Evolutionary conservation across 1,140 invertebrate species (phyloP), one percentile per base, ranked within the genome.

Genomic region (Camponotus pennsylvanicus): DNA sequence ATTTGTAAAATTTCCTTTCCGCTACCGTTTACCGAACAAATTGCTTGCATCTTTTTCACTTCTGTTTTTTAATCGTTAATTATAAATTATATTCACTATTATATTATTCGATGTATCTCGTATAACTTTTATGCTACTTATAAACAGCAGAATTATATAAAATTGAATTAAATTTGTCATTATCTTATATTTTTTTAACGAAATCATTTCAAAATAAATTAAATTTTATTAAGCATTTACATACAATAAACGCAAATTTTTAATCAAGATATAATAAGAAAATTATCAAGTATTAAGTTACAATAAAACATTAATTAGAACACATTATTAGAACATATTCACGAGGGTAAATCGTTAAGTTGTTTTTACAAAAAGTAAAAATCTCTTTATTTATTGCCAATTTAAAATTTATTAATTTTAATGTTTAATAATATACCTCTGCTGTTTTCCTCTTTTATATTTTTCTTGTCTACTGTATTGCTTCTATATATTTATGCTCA

Each of bases 1-100:
- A 85, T 78, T 64, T 78, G 42, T 42, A 15, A 32, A 78, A 64
- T 78, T 66, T 49, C 69, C 69, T 75, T 32, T 78, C 49, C 21
- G 61, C 82, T 55, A 66, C 27, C 63, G 61, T 78, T 78, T 11
- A 66, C 1, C 13, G 42, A 37, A 75, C 13, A 34, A 59, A 45
- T 15, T 0, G 69, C 40, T 75, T 83, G 69, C 40, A 61, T 49
- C 66, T 75, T 45, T 71, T 32, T 45, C 7, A 73, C 42, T 3
- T 75, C 11, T 73, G 55, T 55, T 73, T 63, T 45, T 37, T 37
- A 21, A 37, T 61, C 49, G n/a, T 42, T 21, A 57, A 45, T 73
- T n/a, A 61, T 49, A 37, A 73, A 7, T 73, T 61, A 21, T 37
- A 37, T 57, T 75, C 6, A 21, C 27, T 27, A 15, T 55, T 75